Conservation (phyloP, 2,113 vertebrate species). For the Dromas ardeola region DNA sequence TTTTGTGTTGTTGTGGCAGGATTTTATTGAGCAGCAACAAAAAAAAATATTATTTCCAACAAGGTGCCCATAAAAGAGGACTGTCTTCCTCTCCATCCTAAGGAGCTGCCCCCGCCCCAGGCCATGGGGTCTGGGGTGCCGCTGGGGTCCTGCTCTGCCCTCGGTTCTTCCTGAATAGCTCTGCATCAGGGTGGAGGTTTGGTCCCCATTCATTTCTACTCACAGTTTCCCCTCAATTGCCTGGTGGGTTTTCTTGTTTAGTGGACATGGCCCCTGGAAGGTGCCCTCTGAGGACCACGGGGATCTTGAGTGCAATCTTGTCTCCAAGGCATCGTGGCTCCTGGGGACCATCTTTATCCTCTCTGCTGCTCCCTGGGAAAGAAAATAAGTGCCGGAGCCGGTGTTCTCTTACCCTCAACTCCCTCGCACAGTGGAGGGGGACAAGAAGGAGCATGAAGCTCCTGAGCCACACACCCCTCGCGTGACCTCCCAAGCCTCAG, state of each 20-base stretch:
- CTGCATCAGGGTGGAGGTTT: not conserved
- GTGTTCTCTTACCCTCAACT: not conserved
- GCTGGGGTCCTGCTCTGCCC: not conserved
- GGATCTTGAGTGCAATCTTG: accelerated
- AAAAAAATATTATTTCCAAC: not conserved
- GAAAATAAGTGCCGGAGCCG: not conserved
- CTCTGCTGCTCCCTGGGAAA: not conserved
- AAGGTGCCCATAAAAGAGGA: not conserved
- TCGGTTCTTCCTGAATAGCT: not conserved
- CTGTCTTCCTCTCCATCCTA: not conserved
- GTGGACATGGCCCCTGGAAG: not conserved
- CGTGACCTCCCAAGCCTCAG: not conserved
- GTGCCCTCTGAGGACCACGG: not conserved
- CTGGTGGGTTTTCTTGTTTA: not conserved
- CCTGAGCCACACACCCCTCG: not conserved
- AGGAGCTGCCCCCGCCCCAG: not conserved
- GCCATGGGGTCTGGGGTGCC: accelerated
- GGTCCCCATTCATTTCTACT: not conserved
- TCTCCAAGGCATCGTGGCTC: not conserved
- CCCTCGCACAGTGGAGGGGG: not conserved
- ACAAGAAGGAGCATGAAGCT: not conserved
- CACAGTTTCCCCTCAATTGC: not conserved
- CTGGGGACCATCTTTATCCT: not conserved
- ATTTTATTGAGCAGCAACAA: conserved; percentile 44
- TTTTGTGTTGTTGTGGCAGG: conserved; percentile 40